Base-by-base conservation (phyloP, 2,888 invertebrate species). In the Margaritifera margaritifera region DNA sequence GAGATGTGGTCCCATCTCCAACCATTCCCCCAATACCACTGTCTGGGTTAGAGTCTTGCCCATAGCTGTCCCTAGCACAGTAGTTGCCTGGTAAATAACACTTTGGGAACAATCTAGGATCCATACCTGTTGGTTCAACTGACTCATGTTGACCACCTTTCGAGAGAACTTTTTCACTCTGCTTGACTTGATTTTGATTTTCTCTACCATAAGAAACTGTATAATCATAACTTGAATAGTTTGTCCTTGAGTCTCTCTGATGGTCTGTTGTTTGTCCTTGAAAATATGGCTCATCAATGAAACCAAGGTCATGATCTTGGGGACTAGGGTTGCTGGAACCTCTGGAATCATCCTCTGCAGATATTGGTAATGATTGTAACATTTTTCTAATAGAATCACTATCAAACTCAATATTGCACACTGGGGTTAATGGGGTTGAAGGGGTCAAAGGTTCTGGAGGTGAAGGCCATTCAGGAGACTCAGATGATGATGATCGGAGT, bases 301-400 rank as follows among this genome's bases (percentile, higher is more conserved):
- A 85, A 51, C 85, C 86, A 60, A 78, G 79, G 71, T 86, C 86
- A 58, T 74, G 68, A 66, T 83, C 77, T 56, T 77, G 77, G 11
- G 74, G 66, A 69, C 77, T 77, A 60, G 72, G 69, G 18, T 66
- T 66, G 74, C 74, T 74, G 22, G 72, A 72, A 19, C 68, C 70
- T 22, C 74, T 74, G 25, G 72, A 72, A 19, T 70, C 70, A 25
- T 64, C 62, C 66, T 84, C 79, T 0, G 85, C 83, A 20, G 84
- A 84, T 18, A 80, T 79, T 31, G 96, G 95, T 94, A 98, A 95
- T 63, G 97, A 96, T 87, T 97, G 96, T 82, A 98, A 92, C 95
- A 98, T 96, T 78, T 96, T 93, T 90, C 97, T 97, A 82, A 98
- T 92, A 15, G 96, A 96, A 87, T 94, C 94, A 86, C 94, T 94